A percentile compares a stretch with the other conserved stretches of the same genome.
These are phyloP conservation scores for Pelobates cultripes DNA, from an alignment of 2,797 vertebrate genomes.

Conservation along the genomic window DNA sequence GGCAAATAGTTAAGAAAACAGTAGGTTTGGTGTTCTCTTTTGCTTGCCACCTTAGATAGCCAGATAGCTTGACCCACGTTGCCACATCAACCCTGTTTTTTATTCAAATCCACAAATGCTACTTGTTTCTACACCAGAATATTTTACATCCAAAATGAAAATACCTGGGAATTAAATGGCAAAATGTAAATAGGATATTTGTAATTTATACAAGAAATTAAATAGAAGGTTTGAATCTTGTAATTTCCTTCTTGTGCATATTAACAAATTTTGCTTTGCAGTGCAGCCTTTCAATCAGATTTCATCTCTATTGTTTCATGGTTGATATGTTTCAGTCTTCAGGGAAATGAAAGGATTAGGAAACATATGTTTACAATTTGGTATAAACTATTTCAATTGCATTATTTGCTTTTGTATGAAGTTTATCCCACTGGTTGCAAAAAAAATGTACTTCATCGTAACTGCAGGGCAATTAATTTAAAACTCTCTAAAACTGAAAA, in stretches of 20 bases:
- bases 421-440: slow-evolving; percentile 49
- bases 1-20: no score
- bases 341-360: slow-evolving; percentile 49
- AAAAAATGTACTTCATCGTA: slow-evolving; percentile 34
- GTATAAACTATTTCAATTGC: slow-evolving; percentile 49
- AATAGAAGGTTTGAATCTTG: slow-evolving; percentile 44
- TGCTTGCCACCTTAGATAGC: no score
- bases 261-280: slow-evolving; percentile 18
- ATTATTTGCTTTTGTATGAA: slow-evolving; percentile 50
- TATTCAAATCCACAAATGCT: not conserved
- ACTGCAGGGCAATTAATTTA: slow-evolving; percentile 42
- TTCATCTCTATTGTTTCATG: slow-evolving; percentile 57
- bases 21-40: no score
- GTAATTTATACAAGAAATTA: slow-evolving; percentile 40
- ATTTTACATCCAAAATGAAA: not conserved
- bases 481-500: slow-evolving; percentile 56
- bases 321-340: slow-evolving; percentile 44
- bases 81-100: no score
- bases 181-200: slow-evolving; percentile 41
- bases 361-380: slow-evolving; percentile 56
- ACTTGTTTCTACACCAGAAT: not conserved
- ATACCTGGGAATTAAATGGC: slow-evolving; percentile 33
- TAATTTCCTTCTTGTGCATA: slow-evolving; percentile 49
- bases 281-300: slow-evolving; percentile 30
- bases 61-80: no score